phyloP scores from a whole-genome alignment of 2,113 vertebrate genomes.

The human (Homo sapiens) region GRCh38 chr12:78864501-78865000 shows the following conservation, averaged over 20 bases:
- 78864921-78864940: constrained; percentile 67
- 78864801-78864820: constrained; percentile 47
- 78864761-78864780: constrained; percentile 85
- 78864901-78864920: constrained; percentile 75
- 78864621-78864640: constrained; percentile 82
- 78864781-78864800: constrained; percentile 65
- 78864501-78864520: background rate
- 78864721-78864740: constrained; percentile 92
- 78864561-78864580: constrained; percentile 71
- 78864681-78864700: constrained; percentile 83
- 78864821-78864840: constrained; percentile 79
- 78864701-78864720: constrained; percentile 90
- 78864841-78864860: constrained; percentile 53
- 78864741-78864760: constrained; percentile 87
- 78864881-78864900: constrained; percentile 49
- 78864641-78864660: constrained; percentile 76
- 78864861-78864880: constrained; percentile 46
- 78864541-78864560: constrained; percentile 74
- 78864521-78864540: background rate
- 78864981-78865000: constrained; percentile 78
- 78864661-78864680: constrained; percentile 88
- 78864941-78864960: constrained; percentile 69
- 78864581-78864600: constrained; percentile 83
- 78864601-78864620: constrained; percentile 87
- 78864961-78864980: constrained; percentile 73